Conservation (phyloP, 2,888 invertebrate species). For the Hypselothyrea guttata region DNA sequence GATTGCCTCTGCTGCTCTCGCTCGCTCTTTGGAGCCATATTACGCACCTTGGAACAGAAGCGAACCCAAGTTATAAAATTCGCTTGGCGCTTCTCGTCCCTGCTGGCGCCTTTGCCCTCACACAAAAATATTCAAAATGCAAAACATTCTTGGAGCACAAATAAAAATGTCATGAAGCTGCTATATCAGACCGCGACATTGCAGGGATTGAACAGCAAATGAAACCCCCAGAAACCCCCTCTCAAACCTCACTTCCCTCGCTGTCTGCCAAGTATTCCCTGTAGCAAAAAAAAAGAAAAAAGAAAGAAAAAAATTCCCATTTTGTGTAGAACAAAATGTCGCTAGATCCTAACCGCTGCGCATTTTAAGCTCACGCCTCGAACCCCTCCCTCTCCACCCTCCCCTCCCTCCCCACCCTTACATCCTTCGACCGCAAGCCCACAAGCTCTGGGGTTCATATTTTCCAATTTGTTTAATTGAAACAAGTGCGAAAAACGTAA, state of each 20-base stretch:
- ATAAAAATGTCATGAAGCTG: constrained; percentile 69
- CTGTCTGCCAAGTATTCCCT: background rate
- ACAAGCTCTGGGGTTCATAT: constrained; percentile 60
- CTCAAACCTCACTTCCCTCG: background rate
- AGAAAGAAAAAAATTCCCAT: constrained; percentile 60
- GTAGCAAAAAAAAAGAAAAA: background rate
- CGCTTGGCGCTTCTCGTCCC: constrained; percentile 6
- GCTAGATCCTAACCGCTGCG: constrained; percentile 34
- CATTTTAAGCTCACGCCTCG: constrained; percentile 43
- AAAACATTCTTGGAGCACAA: constrained; percentile 65
- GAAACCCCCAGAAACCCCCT: background rate
- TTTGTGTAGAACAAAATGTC: constrained; percentile 35
- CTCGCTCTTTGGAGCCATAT: background rate
- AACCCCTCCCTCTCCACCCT: background rate
- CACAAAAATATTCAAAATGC: constrained; percentile 70
- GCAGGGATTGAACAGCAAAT: constrained; percentile 45
- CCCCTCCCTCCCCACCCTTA: too few relatives aligned
- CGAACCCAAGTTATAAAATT: constrained; percentile 43
- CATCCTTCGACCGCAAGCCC: constrained; percentile 23
- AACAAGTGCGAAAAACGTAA: constrained; percentile 64
- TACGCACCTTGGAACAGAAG: constrained; percentile 7
- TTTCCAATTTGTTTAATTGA: constrained; percentile 77
- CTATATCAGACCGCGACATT: constrained; percentile 37
- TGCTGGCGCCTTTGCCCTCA: background rate
- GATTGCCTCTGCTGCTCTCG: too few relatives aligned